Base-by-base conservation (phyloP, 2,888 invertebrate species). In the Neoascia interrupta region DNA sequence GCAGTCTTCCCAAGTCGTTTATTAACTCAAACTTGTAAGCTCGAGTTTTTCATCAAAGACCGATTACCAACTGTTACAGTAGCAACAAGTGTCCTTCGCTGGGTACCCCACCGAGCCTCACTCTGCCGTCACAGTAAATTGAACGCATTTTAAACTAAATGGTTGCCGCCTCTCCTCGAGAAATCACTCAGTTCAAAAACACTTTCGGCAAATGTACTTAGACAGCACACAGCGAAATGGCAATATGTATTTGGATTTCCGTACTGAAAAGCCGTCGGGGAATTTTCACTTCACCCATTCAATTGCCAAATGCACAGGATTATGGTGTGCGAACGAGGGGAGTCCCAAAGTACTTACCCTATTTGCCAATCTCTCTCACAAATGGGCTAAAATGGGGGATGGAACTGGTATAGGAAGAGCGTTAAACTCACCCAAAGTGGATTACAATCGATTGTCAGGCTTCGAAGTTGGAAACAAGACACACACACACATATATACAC, bases 201-300 rank as follows among this genome's bases (percentile, higher is more conserved):
- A 75, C 56, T 70, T 56, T 64, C 49, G 60, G 39, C 70, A 70
- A 68, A 61, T 58, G 53, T 54, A 53, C 53, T 64, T 34, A 54
- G 15, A 39, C 16, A 28, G 60, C 64, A n/a, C n/a, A 66, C 64
- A 58, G 53, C 37, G 34, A 64, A 41, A 58, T 72, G 63, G 64
- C 70, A 76, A 64, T 76, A n/a, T n/a, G n/a, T n/a, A 53, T 76
- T 76, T 76, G 60, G 58, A 58, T 76, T 72, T 54, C 53, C 53
- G 66, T 64, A 45, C 72, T 53, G 45, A 39, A 76, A 64, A 72
- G 76, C 64, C 76, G 66, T 72, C 45, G 41, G 76, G 60, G 72
- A 60, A 76, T 72, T 64, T 72, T 64, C 72, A 64, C 76, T 64
- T 64, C 58, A 64, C 72, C 60, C 64, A 72, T 47, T 60, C 64